Conservation (phyloP, 2,888 invertebrate genomes). For the Hylaea fasciaria region DNA sequence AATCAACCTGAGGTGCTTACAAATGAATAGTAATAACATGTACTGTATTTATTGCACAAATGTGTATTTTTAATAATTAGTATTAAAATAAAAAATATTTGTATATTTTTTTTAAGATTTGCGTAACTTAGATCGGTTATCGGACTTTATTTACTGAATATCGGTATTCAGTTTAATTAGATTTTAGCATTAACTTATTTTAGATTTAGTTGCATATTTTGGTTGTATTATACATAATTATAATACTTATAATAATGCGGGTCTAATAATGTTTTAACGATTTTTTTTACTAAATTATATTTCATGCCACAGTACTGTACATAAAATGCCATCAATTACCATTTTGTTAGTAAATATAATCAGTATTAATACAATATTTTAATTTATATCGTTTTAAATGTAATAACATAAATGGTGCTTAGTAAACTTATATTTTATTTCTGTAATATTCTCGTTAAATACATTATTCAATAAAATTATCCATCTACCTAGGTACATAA, state of each 20-base stretch:
- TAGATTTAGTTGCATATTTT: conserved; percentile 48
- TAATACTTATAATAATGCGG: conserved; percentile 73
- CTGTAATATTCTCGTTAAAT: neutral
- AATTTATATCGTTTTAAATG: conserved; percentile 67
- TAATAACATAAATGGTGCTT: conserved; percentile 29
- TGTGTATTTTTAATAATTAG: conserved; percentile 2
- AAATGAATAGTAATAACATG: conserved; percentile 31
- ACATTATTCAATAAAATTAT: too few relatives aligned
- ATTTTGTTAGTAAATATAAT: conserved; percentile 76
- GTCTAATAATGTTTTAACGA: conserved; percentile 64
- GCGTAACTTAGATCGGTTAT: neutral
- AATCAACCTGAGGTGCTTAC: conserved; percentile 40
- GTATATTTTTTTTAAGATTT: neutral
- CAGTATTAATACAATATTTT: conserved; percentile 81
- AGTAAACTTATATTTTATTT: conserved; percentile 22
- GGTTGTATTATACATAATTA: conserved; percentile 65
- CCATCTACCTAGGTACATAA: neutral
- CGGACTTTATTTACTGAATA: too few relatives aligned
- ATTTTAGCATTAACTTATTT: conserved; percentile 67
- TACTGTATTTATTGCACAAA: conserved; percentile 37
- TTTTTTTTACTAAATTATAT: conserved; percentile 50
- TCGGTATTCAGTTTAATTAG: conserved; percentile 50
- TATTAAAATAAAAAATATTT: conserved; percentile 1
- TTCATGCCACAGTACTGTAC: conserved; percentile 72
- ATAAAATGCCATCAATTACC: conserved; percentile 76